phyloP scores from a whole-genome alignment of 2,113 vertebrate genomes.

The Scatophagus argus region DNA sequence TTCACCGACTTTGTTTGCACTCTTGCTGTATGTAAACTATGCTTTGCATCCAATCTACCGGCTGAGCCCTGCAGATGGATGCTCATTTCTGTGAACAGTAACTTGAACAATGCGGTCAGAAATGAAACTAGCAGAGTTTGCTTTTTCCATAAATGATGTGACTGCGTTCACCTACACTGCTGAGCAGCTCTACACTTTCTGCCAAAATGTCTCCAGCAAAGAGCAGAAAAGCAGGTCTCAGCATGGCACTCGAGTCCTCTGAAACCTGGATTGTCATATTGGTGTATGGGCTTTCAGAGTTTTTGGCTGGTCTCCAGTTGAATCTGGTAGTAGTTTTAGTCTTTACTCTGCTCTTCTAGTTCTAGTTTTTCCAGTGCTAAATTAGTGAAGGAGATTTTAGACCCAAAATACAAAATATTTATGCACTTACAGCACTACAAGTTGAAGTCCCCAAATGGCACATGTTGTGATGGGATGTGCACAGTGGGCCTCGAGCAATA shows the following conservation, averaged over 20 bases:
- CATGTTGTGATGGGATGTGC: slow-evolving; percentile 12
- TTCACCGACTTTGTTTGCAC: neutral
- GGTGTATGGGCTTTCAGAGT: neutral
- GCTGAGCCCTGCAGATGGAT: slow-evolving; percentile 4
- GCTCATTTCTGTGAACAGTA: neutral
- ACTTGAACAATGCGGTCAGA: slow-evolving; percentile 10
- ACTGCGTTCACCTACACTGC: slow-evolving; percentile 1
- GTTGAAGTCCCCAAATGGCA: neutral
- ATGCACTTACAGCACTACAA: neutral
- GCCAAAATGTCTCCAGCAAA: neutral
- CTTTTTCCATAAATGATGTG: slow-evolving; percentile 21
- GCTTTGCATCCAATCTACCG: neutral
- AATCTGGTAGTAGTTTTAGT: neutral
- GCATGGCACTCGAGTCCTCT: slow-evolving; percentile 1
- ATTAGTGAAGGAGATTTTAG: slow-evolving; percentile 15
- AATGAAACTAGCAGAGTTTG: neutral
- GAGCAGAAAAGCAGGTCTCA: slow-evolving; percentile 21
- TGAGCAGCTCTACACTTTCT: neutral
- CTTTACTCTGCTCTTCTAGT: neutral
- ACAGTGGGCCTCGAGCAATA: slow-evolving; percentile 4
- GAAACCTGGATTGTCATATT: slow-evolving; percentile 6
- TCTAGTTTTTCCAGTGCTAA: neutral
- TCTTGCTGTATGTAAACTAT: neutral
- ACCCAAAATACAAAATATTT: slow-evolving; percentile 21
- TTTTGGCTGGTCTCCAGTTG: neutral